Conservation (phyloP, 2,888 invertebrate species). For the Charanyca ferruginea region DNA sequence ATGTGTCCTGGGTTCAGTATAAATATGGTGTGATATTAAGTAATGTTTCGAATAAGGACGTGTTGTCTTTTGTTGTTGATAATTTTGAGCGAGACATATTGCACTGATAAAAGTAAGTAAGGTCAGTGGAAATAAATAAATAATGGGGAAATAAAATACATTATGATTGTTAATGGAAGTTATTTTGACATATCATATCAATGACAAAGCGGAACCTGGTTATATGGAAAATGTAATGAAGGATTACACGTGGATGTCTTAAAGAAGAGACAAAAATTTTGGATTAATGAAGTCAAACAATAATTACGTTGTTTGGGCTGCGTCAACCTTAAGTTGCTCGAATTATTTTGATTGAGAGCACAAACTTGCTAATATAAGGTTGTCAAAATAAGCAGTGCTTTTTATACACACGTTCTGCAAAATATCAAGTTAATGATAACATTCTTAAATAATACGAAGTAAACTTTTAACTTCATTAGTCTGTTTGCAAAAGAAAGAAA, state of each 20-base stretch:
- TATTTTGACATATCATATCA: slow-evolving; percentile 30
- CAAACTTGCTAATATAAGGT: slow-evolving; percentile 1
- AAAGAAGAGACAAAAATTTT: slow-evolving; percentile 27
- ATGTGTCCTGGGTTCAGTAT: slow-evolving; percentile 57
- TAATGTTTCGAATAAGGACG: slow-evolving; percentile 51
- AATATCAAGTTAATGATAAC: background rate
- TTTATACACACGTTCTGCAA: background rate
- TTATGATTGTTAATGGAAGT: slow-evolving; percentile 45
- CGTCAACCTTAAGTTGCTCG: slow-evolving; percentile 18
- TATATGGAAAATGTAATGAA: slow-evolving; percentile 3
- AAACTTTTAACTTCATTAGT: slow-evolving; percentile 12
- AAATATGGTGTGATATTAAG: slow-evolving; percentile 57
- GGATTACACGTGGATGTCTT: background rate
- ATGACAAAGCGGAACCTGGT: slow-evolving; percentile 14
- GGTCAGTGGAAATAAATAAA: slow-evolving; percentile 42
- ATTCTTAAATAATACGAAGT: background rate
- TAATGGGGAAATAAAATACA: slow-evolving; percentile 45
- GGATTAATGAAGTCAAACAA: slow-evolving; percentile 8
- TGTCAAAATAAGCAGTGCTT: slow-evolving; percentile 18
- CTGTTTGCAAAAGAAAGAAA: slow-evolving; percentile 31
- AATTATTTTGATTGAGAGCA: slow-evolving; percentile 35
- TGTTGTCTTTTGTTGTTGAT: slow-evolving; percentile 47
- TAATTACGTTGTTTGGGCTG: slow-evolving; percentile 29
- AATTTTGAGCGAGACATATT: slow-evolving; percentile 56
- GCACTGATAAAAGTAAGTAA: slow-evolving; percentile 54